Evolutionary conservation across 1,140 invertebrate species (phyloP).

Genomic region (Psix sp.): DNA sequence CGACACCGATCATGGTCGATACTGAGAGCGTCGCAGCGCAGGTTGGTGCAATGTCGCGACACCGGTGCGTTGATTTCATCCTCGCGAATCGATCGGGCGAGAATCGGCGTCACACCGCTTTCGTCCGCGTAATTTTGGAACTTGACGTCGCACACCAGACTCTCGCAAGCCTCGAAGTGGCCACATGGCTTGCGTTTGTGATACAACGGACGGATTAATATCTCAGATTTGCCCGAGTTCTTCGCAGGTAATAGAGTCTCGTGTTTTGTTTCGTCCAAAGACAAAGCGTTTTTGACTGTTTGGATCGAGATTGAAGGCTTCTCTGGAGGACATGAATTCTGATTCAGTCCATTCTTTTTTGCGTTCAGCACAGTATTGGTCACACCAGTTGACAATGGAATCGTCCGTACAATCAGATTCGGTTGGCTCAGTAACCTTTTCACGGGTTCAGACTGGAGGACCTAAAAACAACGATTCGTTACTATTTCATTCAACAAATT

Average conservation of each 20-base stretch:
- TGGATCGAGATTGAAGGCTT: constrained; percentile 57
- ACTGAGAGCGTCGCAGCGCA: constrained; percentile 69
- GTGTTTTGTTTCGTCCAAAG: constrained; percentile 37
- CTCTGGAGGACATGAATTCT: constrained; percentile 28
- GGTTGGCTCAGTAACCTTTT: constrained; percentile 70
- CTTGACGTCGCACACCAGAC: constrained; percentile 66
- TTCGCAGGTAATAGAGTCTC: constrained; percentile 68
- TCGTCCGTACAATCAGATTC: constrained; percentile 69
- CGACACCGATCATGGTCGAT: constrained; percentile 72
- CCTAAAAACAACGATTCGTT: constrained; percentile 32
- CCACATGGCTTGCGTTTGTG: constrained; percentile 66
- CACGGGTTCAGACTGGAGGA: constrained; percentile 68
- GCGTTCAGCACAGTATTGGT: constrained; percentile 2
- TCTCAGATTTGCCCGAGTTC: constrained; percentile 69
- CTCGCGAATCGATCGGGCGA: constrained; percentile 66
- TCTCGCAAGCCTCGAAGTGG: constrained; percentile 70
- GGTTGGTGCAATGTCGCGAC: constrained; percentile 66
- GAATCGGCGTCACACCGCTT: constrained; percentile 61
- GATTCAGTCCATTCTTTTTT: constrained; percentile 37
- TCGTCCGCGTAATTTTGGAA: constrained; percentile 68
- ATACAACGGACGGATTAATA: constrained; percentile 64
- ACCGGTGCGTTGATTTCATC: constrained; percentile 68
- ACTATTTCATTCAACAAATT: neutral
- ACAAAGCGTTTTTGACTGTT: constrained; percentile 7
- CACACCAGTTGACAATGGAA: constrained; percentile 34